Percentiles rank a stretch among this genome's conserved stretches.
Conservation (phyloP, 23 tunicate genomes). For the Phallusia fumigata region DNA sequence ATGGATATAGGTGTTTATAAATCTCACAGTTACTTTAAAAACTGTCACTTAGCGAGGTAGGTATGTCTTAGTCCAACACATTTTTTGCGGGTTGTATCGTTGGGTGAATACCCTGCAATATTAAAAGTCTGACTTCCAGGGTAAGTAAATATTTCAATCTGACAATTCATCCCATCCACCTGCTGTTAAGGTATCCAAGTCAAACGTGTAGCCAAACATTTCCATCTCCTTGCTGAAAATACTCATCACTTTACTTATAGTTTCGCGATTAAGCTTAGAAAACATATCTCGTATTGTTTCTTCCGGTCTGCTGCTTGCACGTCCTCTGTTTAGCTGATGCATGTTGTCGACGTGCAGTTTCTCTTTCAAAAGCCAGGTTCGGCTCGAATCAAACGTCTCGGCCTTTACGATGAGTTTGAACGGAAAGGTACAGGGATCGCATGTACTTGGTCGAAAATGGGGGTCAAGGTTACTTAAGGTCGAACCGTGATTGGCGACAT, state of each 20-base stretch:
- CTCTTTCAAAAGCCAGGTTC: too few species aligned
- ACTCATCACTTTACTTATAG: conserved; percentile 22
- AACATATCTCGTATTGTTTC: conserved; percentile 28
- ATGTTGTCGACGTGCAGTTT: conserved; percentile 12
- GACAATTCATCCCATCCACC: conserved; percentile 11
- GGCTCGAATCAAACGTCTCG: conserved; percentile 20
- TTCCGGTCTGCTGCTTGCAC: neutral
- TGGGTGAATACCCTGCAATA: too few species aligned
- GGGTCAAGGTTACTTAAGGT: conserved; percentile 44
- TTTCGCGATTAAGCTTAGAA: neutral
- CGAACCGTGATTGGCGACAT: conserved; percentile 31
- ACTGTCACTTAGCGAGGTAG: too few species aligned
- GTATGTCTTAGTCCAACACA: too few species aligned
- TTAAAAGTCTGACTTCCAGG: too few species aligned
- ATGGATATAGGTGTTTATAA: too few species aligned
- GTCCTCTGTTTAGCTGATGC: conserved; percentile 18
- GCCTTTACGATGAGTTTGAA: conserved; percentile 34
- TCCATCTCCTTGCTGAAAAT: conserved; percentile 33
- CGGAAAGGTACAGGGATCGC: conserved; percentile 40
- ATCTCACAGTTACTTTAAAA: too few species aligned
- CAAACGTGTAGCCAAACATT: conserved; percentile 47
- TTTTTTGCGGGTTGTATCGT: too few species aligned
- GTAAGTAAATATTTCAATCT: too few species aligned
- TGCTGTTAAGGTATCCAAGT: conserved; percentile 25
- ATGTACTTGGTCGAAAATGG: conserved; percentile 26